Conservation (phyloP, 2,113 vertebrate genomes). For the Erinaceus europaeus region DNA sequence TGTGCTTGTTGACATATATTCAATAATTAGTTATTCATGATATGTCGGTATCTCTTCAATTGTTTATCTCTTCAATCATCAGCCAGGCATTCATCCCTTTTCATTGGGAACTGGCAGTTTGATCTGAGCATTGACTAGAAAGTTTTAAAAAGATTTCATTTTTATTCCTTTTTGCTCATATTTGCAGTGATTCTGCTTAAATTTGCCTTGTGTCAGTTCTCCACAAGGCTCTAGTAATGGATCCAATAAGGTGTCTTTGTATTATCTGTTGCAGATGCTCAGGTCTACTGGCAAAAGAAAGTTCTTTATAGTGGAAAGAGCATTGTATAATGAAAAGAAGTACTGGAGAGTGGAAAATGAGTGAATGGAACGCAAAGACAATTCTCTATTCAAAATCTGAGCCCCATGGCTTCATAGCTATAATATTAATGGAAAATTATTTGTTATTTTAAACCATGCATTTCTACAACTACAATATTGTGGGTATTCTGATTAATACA, state of each 20-base stretch:
- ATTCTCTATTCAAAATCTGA: background rate
- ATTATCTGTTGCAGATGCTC: background rate
- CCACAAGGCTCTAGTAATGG: background rate
- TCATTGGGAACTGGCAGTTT: background rate
- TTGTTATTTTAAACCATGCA: background rate
- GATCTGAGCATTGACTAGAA: background rate
- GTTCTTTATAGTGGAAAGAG: background rate
- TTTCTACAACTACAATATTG: background rate
- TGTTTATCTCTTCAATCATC: constrained; percentile 29
- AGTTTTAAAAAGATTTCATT: background rate
- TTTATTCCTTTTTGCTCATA: background rate
- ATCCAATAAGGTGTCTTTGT: background rate
- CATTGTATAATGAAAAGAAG: too few relatives aligned
- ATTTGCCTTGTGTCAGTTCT: background rate
- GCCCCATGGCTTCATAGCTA: background rate
- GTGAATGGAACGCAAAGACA: too few relatives aligned
- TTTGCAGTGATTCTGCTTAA: background rate
- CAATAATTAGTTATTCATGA: background rate
- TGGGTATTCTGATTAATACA: background rate
- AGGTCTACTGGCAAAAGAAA: background rate
- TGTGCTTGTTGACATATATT: background rate
- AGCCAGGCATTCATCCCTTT: background rate
- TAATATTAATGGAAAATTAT: background rate
- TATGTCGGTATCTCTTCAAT: constrained; percentile 14
- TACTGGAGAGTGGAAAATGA: too few relatives aligned